Conservation (phyloP, 1,140 invertebrate species). For the Euura lappo region DNA sequence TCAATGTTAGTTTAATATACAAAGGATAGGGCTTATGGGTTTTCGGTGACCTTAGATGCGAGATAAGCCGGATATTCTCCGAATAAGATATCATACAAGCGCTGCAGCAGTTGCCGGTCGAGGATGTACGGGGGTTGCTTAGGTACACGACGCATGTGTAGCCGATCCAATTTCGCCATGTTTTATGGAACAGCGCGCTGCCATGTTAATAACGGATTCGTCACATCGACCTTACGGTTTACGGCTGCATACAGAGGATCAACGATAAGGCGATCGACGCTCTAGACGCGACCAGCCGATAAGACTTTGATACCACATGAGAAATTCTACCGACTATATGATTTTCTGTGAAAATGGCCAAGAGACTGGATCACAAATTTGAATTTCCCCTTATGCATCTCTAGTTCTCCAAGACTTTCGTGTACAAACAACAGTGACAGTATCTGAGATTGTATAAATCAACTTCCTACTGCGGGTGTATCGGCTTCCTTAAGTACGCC, state of each 20-base stretch:
- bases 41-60: constrained; percentile 1
- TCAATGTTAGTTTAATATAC: constrained; percentile 33
- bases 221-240: background rate
- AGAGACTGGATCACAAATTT: background rate
- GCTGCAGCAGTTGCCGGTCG: background rate
- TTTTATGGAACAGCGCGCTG: background rate
- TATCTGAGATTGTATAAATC: background rate
- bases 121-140: background rate
- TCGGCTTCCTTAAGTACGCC: background rate
- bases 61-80: background rate
- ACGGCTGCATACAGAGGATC: background rate
- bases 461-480: background rate
- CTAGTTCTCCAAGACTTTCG: background rate
- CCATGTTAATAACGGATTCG: constrained; percentile 7
- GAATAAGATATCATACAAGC: background rate
- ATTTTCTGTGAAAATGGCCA: background rate
- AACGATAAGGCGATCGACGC: background rate
- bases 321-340: background rate
- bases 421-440: background rate
- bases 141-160: background rate
- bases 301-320: background rate
- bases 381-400: background rate
- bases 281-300: background rate
- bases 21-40: constrained; percentile 26
- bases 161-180: constrained; percentile 1